Percentiles rank a stretch among this genome's conserved stretches.
Evolutionary conservation across 2,888 invertebrate genomes (phyloP).

Genomic region (Sipha maydis): DNA sequence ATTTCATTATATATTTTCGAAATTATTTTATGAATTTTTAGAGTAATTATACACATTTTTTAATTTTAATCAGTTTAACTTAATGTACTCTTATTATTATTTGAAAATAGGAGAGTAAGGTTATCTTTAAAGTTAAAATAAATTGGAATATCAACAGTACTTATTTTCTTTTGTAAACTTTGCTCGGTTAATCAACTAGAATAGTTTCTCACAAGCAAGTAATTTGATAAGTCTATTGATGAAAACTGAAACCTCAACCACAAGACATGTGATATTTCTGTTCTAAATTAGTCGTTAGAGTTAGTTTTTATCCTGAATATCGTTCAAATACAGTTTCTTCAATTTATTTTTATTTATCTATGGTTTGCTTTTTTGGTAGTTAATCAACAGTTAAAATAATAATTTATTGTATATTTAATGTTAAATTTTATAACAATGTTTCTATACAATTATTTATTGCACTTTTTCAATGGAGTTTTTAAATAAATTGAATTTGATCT

Average conservation of each 20-base stretch:
- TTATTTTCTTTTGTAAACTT: conserved; percentile 17
- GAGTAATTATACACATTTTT: no score
- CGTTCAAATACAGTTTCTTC: not conserved
- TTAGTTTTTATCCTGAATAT: not conserved
- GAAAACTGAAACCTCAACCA: conserved; percentile 47
- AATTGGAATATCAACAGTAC: not conserved
- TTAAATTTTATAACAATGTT: no score
- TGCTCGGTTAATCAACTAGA: conserved; percentile 10
- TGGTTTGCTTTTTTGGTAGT: no score
- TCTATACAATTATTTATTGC: no score
- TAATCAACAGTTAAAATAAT: no score
- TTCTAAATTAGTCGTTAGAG: conserved; percentile 12
- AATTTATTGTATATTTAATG: no score
- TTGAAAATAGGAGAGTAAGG: not conserved
- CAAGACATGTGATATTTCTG: conserved; percentile 45
- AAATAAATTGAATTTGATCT: no score
- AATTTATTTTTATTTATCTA: not conserved
- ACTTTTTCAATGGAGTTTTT: no score
- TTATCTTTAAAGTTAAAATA: not conserved
- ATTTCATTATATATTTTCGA: no score
- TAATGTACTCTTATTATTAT: not conserved
- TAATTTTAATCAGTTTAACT: not conserved
- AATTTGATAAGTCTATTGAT: conserved; percentile 28
- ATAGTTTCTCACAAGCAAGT: not conserved
- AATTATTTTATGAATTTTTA: no score